phyloP scores from a whole-genome alignment of 2,113 vertebrate species.

The Platysteira castanea region DNA sequence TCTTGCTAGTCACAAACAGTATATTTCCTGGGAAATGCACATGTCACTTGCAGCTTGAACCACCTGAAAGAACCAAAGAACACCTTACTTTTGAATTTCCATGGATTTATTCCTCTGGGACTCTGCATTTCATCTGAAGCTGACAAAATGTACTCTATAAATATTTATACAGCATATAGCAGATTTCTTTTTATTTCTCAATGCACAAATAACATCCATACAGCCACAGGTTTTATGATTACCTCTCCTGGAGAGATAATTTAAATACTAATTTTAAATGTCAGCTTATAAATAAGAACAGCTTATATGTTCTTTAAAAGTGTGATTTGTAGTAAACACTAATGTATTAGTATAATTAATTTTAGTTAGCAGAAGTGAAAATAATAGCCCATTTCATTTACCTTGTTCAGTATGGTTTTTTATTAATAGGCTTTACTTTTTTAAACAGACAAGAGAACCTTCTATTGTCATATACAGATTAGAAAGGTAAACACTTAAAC shows the following conservation, averaged over 20 bases:
- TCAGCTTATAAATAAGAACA: not conserved
- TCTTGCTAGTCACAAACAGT: not conserved
- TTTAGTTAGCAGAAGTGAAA: slow-evolving; percentile 26
- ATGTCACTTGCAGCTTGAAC: not conserved
- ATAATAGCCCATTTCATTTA: slow-evolving; percentile 29
- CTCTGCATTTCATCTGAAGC: not conserved
- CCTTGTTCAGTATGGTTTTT: not conserved
- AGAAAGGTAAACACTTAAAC: slow-evolving; percentile 69
- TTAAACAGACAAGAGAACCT: slow-evolving; percentile 44
- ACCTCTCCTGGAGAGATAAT: not conserved
- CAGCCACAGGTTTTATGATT: not conserved
- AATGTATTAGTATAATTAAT: not conserved
- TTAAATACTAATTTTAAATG: slow-evolving; percentile 5
- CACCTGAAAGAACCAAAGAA: not conserved
- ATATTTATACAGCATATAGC: not conserved
- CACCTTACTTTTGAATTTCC: not conserved
- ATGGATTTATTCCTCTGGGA: not conserved
- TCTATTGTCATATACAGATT: slow-evolving; percentile 60
- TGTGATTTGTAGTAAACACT: slow-evolving; percentile 18
- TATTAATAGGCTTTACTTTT: slow-evolving; percentile 56
- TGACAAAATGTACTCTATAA: not conserved
- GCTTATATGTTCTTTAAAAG: slow-evolving; percentile 3
- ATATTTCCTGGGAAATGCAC: not conserved
- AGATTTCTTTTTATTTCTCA: not conserved
- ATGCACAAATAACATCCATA: not conserved